phyloP scores from a whole-genome alignment of 2,888 invertebrate species.

The Ichneumoninae sp. region DNA sequence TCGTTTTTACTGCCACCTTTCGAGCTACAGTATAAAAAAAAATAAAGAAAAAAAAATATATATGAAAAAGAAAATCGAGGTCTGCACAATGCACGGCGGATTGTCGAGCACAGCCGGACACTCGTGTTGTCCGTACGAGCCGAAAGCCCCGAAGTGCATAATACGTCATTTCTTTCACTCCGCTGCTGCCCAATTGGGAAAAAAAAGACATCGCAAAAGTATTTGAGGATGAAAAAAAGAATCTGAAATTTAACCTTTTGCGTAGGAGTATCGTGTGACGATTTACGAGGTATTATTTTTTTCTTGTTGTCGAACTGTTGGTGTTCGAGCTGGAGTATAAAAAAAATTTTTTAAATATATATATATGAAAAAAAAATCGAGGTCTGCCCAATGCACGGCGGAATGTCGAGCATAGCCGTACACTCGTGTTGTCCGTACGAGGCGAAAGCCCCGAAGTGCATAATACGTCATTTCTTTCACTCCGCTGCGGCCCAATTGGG shows the following conservation, averaged over 20 bases:
- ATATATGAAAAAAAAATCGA: slow-evolving; percentile 12
- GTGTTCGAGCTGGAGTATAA: neutral
- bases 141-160: neutral
- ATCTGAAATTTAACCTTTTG: neutral
- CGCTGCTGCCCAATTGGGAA: neutral
- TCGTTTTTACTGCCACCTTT: neutral
- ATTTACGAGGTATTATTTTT: slow-evolving; percentile 24
- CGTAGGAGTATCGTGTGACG: slow-evolving; percentile 14
- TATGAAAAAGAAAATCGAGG: slow-evolving; percentile 7
- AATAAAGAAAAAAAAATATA: neutral
- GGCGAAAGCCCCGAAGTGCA: neutral
- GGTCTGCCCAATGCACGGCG: slow-evolving; percentile 31
- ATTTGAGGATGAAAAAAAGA: neutral
- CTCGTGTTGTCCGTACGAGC: slow-evolving; percentile 33
- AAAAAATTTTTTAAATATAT: neutral
- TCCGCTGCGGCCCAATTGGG: neutral
- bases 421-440: slow-evolving; percentile 34
- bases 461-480: neutral
- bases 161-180: neutral
- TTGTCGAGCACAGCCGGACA: slow-evolving; percentile 43
- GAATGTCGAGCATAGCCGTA: slow-evolving; percentile 52
- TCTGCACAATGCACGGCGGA: slow-evolving; percentile 38
- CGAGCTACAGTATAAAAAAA: neutral
- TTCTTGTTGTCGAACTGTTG: neutral
- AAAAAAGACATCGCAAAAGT: neutral